phyloP scores from a whole-genome alignment of 2,113 vertebrate species.

The Calypte anna region DNA sequence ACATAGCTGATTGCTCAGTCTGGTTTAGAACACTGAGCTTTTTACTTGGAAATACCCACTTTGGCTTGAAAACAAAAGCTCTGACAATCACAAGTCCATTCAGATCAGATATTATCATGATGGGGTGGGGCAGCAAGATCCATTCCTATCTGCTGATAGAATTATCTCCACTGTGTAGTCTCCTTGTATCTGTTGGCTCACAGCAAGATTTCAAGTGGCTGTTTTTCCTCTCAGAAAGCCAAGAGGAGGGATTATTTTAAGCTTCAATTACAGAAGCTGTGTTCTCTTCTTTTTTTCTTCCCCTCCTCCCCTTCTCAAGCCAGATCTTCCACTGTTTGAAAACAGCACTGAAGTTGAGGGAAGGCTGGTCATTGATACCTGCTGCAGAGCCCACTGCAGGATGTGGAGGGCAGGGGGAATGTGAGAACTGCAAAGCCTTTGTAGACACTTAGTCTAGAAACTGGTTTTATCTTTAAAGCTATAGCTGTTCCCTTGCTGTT shows the following conservation, averaged over 20 bases:
- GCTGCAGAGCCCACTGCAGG: neutral
- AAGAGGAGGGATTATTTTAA: neutral
- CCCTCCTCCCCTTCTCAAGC: neutral
- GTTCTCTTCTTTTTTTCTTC: neutral
- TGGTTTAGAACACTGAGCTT: neutral
- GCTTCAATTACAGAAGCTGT: conserved; percentile 19
- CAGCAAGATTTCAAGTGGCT: neutral
- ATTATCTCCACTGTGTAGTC: neutral
- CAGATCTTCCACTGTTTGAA: neutral
- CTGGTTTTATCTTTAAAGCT: conserved; percentile 5
- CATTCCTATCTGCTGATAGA: conserved; percentile 31
- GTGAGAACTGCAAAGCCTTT: neutral
- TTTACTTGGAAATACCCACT: conserved; percentile 13
- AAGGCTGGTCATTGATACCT: neutral
- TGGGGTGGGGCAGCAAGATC: neutral
- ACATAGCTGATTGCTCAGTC: neutral
- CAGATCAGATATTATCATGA: neutral
- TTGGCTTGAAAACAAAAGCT: conserved; percentile 16
- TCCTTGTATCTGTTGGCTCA: conserved; percentile 26
- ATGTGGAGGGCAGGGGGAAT: neutral
- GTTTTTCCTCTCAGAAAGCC: conserved; percentile 32
- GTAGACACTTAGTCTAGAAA: neutral
- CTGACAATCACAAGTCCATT: conserved; percentile 25
- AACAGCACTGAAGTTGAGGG: neutral
- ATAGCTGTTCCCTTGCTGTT: neutral